Percentiles rank a stretch among this genome's conserved stretches.
Evolutionary conservation across 2,888 invertebrate species (phyloP).

Genomic region (Torymus texanus): DNA sequence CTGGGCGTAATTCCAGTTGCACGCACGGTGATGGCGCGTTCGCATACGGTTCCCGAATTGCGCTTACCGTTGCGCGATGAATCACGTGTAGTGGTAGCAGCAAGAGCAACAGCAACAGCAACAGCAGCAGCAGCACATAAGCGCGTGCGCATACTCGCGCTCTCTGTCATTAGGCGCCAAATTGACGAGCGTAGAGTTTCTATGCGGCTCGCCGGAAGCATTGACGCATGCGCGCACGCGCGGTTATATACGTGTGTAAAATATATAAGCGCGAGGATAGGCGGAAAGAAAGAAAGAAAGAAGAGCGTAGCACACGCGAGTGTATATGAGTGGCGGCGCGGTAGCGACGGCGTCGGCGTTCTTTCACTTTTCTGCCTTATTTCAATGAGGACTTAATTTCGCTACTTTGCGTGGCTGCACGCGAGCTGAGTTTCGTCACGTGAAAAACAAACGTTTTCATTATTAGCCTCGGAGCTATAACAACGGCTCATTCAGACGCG

Average conservation of each 20-base stretch:
- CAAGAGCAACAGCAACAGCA: no score
- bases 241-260: not conserved
- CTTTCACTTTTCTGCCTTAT: conserved; percentile 48
- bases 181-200: conserved; percentile 39
- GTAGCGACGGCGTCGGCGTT: not conserved
- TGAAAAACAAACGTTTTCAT: conserved; percentile 53
- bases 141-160: conserved; percentile 4
- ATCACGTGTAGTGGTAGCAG: conserved; percentile 17
- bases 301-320: conserved; percentile 33
- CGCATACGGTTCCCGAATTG: conserved; percentile 36
- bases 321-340: no score
- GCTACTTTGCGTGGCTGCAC: conserved; percentile 35
- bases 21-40: not conserved
- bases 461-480: conserved; percentile 17
- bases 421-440: conserved; percentile 50
- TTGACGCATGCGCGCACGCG: not conserved
- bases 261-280: not conserved
- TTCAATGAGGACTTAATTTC: conserved; percentile 54
- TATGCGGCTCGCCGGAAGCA: conserved; percentile 46
- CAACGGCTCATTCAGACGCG: conserved; percentile 11
- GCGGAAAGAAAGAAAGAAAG: not conserved
- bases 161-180: conserved; percentile 50
- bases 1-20: not conserved
- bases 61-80: conserved; percentile 55
- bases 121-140: no score